These are phyloP conservation scores for Prinia subflava DNA, from an alignment of 2,113 vertebrate genomes.

Conservation along the genomic window DNA sequence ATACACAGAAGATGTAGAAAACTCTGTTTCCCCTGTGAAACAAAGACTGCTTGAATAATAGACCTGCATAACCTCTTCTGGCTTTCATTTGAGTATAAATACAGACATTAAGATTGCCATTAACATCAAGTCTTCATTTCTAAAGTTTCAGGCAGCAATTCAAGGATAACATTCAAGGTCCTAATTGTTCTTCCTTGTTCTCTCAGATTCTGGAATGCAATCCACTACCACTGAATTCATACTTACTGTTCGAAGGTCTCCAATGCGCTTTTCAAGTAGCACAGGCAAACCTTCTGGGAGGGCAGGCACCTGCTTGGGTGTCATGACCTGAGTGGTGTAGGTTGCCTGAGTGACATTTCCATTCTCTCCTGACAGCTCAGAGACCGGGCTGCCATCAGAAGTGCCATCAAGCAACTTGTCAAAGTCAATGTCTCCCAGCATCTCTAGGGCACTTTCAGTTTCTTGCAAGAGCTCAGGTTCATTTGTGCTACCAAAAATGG, in stretches of 20 bases:
- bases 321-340: conserved; percentile 67
- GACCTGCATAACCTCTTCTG: not conserved
- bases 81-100: not conserved
- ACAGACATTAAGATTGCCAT: not conserved
- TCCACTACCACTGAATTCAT: not conserved
- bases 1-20: not conserved
- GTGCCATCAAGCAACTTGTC: conserved; percentile 88
- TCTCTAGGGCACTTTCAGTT: conserved; percentile 83
- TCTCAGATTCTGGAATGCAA: not conserved
- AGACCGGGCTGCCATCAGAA: conserved; percentile 82
- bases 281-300: conserved; percentile 87
- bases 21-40: not conserved
- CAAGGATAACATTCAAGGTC: not conserved
- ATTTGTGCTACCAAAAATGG: conserved; percentile 89
- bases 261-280: conserved; percentile 90
- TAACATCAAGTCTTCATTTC: not conserved
- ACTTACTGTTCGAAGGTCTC: conserved; percentile 91
- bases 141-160: not conserved
- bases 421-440: conserved; percentile 93
- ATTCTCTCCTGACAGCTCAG: conserved; percentile 86
- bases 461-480: conserved; percentile 90
- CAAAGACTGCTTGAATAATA: not conserved
- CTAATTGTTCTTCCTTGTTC: not conserved
- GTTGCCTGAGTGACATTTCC: conserved; percentile 73
- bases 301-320: conserved; percentile 79